These are phyloP conservation scores for Drosophila bipectinata DNA, from an alignment of 1,140 invertebrate species.

Conservation along the genomic window DNA sequence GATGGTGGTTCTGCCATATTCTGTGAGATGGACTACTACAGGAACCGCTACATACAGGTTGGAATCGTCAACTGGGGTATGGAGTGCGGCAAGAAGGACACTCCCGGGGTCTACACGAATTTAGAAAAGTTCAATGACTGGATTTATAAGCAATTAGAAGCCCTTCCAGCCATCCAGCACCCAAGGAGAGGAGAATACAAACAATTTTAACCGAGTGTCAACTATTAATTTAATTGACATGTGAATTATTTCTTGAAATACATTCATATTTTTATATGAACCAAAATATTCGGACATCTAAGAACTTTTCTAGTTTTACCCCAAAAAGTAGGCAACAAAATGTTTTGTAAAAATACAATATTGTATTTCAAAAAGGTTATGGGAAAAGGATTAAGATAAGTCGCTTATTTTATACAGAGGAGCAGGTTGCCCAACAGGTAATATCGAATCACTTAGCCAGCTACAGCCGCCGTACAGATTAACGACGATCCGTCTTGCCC, in stretches of 20 bases:
- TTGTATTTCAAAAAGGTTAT: slow-evolving; percentile 46
- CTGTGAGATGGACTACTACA: slow-evolving; percentile 84
- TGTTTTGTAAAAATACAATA: slow-evolving; percentile 62
- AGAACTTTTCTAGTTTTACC: not conserved
- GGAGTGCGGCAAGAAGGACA: slow-evolving; percentile 86
- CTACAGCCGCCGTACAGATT: slow-evolving; percentile 48
- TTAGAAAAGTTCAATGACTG: slow-evolving; percentile 82
- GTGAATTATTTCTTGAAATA: too few relatives aligned
- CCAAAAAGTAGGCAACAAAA: not conserved
- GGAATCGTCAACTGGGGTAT: slow-evolving; percentile 90
- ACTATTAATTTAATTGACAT: too few relatives aligned
- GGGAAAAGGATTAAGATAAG: slow-evolving; percentile 28
- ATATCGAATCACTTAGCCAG: slow-evolving; percentile 41
- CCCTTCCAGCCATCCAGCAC: too few relatives aligned
- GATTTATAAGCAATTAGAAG: slow-evolving; percentile 1
- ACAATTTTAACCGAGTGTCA: too few relatives aligned
- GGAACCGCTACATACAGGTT: slow-evolving; percentile 85
- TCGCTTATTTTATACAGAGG: slow-evolving; percentile 40
- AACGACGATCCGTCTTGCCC: slow-evolving; percentile 95
- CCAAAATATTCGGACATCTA: not conserved
- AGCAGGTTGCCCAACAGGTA: slow-evolving; percentile 40
- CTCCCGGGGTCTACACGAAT: slow-evolving; percentile 91
- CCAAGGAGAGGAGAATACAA: too few relatives aligned
- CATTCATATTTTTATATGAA: too few relatives aligned
- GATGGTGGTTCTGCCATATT: slow-evolving; percentile 90